phyloP scores from a whole-genome alignment of 2,113 vertebrate genomes.

The Aptenodytes forsteri region DNA sequence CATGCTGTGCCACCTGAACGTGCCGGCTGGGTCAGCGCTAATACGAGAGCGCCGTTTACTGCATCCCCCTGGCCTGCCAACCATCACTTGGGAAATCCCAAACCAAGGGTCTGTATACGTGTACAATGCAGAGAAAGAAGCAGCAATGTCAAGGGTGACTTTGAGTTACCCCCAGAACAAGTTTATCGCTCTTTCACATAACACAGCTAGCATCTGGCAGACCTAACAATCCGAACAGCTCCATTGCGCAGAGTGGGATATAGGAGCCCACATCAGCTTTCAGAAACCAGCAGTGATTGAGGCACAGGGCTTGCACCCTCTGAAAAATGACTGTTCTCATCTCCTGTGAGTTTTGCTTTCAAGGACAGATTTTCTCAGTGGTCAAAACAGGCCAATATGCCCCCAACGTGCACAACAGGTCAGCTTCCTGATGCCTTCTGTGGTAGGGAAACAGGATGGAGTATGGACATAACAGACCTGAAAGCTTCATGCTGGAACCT shows the following conservation, averaged over 20 bases:
- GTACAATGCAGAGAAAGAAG: fast-evolving
- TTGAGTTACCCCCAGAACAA: neutral
- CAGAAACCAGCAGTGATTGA: neutral
- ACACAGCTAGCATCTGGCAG: neutral
- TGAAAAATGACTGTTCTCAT: neutral
- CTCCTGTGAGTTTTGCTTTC: neutral
- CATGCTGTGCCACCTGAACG: neutral
- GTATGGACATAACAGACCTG: neutral
- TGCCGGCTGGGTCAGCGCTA: neutral
- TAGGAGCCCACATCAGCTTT: neutral
- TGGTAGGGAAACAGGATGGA: neutral
- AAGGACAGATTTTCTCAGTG: neutral
- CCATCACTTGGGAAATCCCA: neutral
- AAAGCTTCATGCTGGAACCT: neutral
- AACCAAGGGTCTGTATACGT: fast-evolving
- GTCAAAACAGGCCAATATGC: neutral
- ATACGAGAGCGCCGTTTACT: neutral
- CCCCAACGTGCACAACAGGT: neutral
- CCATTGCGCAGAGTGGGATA: neutral
- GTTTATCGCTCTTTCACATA: neutral
- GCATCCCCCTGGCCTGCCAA: neutral
- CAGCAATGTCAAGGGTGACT: neutral
- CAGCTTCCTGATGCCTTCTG: neutral
- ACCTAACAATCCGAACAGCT: neutral
- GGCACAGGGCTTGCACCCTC: neutral